A percentile compares a stretch with the other conserved stretches of the same genome.
Evolutionary conservation across 1,140 invertebrate species (phyloP).

Genomic region (Drosophila willistoni): DNA sequence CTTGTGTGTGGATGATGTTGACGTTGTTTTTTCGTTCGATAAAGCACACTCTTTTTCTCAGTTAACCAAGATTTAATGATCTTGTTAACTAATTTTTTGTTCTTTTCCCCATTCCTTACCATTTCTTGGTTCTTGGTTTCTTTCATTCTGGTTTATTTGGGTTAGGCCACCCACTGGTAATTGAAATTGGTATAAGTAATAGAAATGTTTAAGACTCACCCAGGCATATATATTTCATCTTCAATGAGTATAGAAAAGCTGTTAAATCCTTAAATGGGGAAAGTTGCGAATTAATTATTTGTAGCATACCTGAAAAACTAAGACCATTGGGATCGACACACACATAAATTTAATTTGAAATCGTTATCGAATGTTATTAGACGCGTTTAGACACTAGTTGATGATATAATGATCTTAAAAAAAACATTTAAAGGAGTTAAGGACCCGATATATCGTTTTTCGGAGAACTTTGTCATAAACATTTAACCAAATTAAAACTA

Average conservation of each 20-base stretch:
- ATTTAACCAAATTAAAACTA: too few species aligned
- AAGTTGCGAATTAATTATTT: neutral
- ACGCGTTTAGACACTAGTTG: too few species aligned
- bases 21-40: slow-evolving; percentile 35
- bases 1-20: neutral
- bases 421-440: too few species aligned
- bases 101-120: neutral
- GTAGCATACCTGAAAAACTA: neutral
- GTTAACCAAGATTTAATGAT: slow-evolving; percentile 79
- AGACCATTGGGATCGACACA: too few species aligned
- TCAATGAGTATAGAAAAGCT: neutral
- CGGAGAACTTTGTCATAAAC: too few species aligned
- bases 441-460: too few species aligned
- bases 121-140: slow-evolving; percentile 29
- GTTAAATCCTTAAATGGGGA: neutral
- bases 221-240: neutral
- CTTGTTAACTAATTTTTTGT: slow-evolving; percentile 76
- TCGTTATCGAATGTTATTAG: too few species aligned
- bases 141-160: slow-evolving; percentile 22
- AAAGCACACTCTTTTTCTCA: slow-evolving; percentile 22
- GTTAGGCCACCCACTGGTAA: slow-evolving; percentile 59
- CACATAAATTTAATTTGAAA: too few species aligned
- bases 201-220: slow-evolving; percentile 10
- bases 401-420: too few species aligned
- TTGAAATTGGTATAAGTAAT: slow-evolving; percentile 26